These are phyloP conservation scores for Fregetta grallaria DNA, from an alignment of 2,113 vertebrate genomes.

Conservation along the genomic window DNA sequence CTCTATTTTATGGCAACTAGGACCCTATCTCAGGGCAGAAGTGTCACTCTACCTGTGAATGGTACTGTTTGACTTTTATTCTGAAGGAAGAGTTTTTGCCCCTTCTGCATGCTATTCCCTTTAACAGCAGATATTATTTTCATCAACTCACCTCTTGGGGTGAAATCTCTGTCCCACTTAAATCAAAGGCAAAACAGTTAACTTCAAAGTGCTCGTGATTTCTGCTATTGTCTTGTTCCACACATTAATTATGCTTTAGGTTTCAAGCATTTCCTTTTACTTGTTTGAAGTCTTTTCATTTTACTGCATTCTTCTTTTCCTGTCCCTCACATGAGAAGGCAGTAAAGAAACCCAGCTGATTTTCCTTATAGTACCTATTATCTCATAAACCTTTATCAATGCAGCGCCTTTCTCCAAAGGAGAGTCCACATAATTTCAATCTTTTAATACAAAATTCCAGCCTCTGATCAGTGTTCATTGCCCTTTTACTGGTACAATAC, in stretches of 20 bases:
- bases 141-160: neutral
- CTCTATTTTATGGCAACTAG: neutral
- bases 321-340: neutral
- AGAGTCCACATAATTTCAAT: neutral
- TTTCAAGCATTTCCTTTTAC: constrained; percentile 8
- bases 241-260: neutral
- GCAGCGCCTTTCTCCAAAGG: neutral
- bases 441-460: neutral
- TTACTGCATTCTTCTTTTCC: neutral
- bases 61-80: neutral
- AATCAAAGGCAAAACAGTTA: neutral
- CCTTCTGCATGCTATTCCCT: neutral
- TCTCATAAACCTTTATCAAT: neutral
- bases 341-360: neutral
- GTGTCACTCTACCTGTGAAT: neutral
- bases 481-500: neutral
- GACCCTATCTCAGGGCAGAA: neutral
- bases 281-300: neutral
- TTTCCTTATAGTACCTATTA: neutral
- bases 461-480: neutral
- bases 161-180: neutral
- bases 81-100: neutral
- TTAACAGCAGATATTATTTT: neutral
- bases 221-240: neutral
- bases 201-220: neutral